Base-by-base conservation (phyloP, 1,140 invertebrate species). In the Leptopilina boulardi region DNA sequence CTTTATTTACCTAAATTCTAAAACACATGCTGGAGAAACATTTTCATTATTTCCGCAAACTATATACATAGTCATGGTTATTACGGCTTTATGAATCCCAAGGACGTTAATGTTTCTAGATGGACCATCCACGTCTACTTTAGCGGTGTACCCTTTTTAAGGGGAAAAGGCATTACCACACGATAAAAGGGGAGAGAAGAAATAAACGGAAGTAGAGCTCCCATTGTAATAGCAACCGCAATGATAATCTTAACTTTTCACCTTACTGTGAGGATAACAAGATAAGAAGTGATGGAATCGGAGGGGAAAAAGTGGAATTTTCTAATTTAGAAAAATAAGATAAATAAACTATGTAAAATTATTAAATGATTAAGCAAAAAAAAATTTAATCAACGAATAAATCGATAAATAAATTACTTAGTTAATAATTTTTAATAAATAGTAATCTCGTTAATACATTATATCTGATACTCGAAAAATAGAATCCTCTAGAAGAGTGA, bases 1-100 rank as follows among this genome's bases (percentile, higher is more conserved):
- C 78, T 75, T 78, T 77, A 83, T 83, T 80, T 79, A 82, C 84
- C 87, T 89, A 89, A 88, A 88, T 87, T 86, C 70, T 51, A 73
- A 73, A 78, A 73, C 76, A 75, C 75, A 75, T 78, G 56, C 70
- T 76, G 71, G 23, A 73, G 76, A 72, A 73, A 71, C 73, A 77
- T 83, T 83, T 84, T 84, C 83, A 87, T 84, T 87, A 85, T 86
- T 86, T 86, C 82, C 83, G 73, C 77, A 77, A 77, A 77, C 78
- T 82, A 74, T 83, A 83, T 73, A 74, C 83, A n/a, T 84, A 86
- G 73, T 74, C 23, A 23, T 78, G 51, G 78, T 80, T 77, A 78
- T 80, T 42, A 70, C 26, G 83, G 83, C 78, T 81, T 87, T 87
- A 84, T 84, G 84, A 70, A 77, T 85, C 81, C 79, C 81, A 75